Evolutionary conservation across 2,113 vertebrate species (phyloP), one percentile per base, ranked within the genome.

Genomic region (Chelonoidis abingdonii): DNA sequence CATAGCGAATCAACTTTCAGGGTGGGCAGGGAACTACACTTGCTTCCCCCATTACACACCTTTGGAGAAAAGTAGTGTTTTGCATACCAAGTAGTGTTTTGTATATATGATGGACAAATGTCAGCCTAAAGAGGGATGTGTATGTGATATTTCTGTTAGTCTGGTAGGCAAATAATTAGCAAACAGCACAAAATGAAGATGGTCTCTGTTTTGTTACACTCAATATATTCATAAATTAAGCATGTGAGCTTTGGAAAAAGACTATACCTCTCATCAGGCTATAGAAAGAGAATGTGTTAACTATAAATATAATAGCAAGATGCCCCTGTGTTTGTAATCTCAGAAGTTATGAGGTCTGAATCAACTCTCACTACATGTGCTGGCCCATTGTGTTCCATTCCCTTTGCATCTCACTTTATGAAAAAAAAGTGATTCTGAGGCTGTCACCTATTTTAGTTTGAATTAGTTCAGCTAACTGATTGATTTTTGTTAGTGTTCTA

Each of bases 361-460:
- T n/a, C 6, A 1, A 2, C 35, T 83, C 49, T 24, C 22, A 44
- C 17, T 41, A 38, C 57, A 19, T 7, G 3, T 53, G 2, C 12
- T 76, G 41, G 10, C 41, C 6, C 25, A 12, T 10, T 1, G 62
- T 2, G 50, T 53, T 8, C n/a, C 24, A 2, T 3, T 21, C 38
- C 8, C 22, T n/a, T 0, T 6, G 88, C 14, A 27, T n/a, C 35
- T 27, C 44, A 9, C 21, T 2, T 75, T 75, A 12, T 69, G 41
- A 41, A 41, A 44, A 44, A 47, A 76, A 47, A 49, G 53, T 49
- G 54, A 49, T 47, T 75, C 21, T 47, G 41, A 2, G 27, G 1
- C 10, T n/a, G 12, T 5, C 2, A 24, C 13, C 2, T 0, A 16
- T 2, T 16, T n/a, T 1, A 10, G 8, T 11, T 38, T 0, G 3